A percentile compares a stretch with the other conserved stretches of the same genome.
phyloP scores from a whole-genome alignment of 2,113 vertebrate genomes.

The Ceyx margarethae region DNA sequence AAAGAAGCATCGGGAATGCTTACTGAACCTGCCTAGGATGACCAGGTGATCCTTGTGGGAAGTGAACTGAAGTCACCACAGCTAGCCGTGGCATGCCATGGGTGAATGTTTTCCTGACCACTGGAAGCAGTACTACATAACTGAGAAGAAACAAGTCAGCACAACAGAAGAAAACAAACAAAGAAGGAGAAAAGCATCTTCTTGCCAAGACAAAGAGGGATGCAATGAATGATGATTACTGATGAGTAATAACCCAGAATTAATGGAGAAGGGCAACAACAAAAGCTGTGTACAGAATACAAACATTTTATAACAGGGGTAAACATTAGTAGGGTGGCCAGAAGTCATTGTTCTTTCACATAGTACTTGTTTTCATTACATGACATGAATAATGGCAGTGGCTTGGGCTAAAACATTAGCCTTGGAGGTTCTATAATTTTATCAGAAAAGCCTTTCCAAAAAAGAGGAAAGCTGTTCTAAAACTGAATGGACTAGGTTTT shows the following conservation, averaged over 20 bases:
- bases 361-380: not conserved
- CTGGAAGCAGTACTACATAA: not conserved
- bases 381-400: not conserved
- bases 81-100: not conserved
- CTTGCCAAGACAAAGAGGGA: slow-evolving; percentile 23
- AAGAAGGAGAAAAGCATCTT: not conserved
- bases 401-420: not conserved
- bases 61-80: not conserved
- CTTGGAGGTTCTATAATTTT: not conserved
- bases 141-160: not conserved
- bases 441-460: not conserved
- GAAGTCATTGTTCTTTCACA: not conserved
- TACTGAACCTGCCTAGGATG: not conserved
- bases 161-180: not conserved
- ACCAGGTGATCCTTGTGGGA: not conserved
- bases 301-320: slow-evolving; percentile 21
- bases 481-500: not conserved
- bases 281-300: slow-evolving; percentile 21
- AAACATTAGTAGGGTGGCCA: slow-evolving; percentile 5
- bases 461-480: not conserved
- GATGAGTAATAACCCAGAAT: slow-evolving; percentile 37
- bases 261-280: slow-evolving; percentile 25
- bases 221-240: slow-evolving; percentile 10
- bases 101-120: not conserved
- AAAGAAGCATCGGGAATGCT: not conserved